Evolutionary conservation across 2,888 invertebrate species (phyloP), one percentile per base, ranked within the genome.

Genomic region (Andrena dorsata): DNA sequence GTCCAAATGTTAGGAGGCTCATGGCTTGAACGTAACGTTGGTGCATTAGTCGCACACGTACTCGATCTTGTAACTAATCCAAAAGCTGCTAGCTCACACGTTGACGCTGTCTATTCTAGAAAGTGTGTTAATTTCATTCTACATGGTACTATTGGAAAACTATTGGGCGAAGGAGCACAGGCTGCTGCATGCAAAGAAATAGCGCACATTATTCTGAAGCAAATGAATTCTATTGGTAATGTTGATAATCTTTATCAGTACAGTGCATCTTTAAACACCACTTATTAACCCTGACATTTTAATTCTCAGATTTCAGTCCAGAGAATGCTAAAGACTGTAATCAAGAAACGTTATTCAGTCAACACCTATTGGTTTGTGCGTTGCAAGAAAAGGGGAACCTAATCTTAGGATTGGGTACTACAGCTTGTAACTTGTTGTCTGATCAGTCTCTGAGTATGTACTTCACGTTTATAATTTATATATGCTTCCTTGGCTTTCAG

Each of bases 131-230:
- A 98, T 93, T 99, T 98, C 94, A 98, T 99, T 87, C 95, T 99
- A 74, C 96, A 98, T 66, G 97, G 98, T 82, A 97, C 98, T 0
- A 95, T 99, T 51, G 99, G 99, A 0, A 97, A 98, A 93, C 97
- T 99, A 96, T 95, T 99, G 28, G 98, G 99, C 0, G 99, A 99
- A 94, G 99, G 99, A 90, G 98, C 99, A 8, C 99, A 99, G 94
- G 97, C 98, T 41, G 97, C 98, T 0, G 99, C 99, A 0, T 98
- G 98, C 92, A 98, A 98, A 92, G 98, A 99, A 94, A 97, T 99
- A 72, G 97, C 98, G 85, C 97, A 97, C 87, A 97, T 99, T 73
- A 97, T 99, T 74, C 96, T 97, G 58, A 98, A 98, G 91, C 98
- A 99, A 94, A 98, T 99, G 98, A 98, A 98, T 94, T 97, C 97